These are phyloP conservation scores for Albula glossodonta DNA, from an alignment of 2,113 vertebrate species.

Conservation along the genomic window DNA sequence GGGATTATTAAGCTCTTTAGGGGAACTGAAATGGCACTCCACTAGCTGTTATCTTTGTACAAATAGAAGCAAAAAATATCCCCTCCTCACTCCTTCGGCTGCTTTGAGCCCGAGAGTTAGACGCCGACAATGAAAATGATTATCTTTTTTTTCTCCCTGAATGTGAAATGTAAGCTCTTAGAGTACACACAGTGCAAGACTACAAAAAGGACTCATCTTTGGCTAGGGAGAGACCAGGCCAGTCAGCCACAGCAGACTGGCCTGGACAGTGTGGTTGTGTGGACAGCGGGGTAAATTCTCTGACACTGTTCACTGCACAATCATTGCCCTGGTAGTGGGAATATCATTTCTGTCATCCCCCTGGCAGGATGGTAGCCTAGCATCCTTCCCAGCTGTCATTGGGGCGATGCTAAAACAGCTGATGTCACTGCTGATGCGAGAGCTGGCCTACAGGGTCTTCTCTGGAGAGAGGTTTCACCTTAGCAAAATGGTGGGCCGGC, in stretches of 20 bases:
- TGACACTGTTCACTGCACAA: no score
- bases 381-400: no score
- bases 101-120: constrained; percentile 26
- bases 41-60: constrained; percentile 30
- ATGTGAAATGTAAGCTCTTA: constrained; percentile 35
- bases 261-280: background rate
- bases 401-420: no score
- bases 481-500: constrained; percentile 23
- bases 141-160: background rate
- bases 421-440: no score
- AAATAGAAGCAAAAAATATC: constrained; percentile 20
- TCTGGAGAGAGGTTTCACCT: constrained; percentile 22
- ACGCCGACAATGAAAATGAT: constrained; percentile 33
- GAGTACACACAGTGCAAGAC: background rate
- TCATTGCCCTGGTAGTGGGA: no score
- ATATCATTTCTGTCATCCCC: no score
- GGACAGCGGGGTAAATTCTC: no score
- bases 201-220: background rate
- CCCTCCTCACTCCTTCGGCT: constrained; percentile 26
- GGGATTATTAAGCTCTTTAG: constrained; percentile 35
- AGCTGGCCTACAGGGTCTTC: background rate
- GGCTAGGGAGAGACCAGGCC: background rate
- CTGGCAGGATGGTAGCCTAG: no score
- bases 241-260: background rate
- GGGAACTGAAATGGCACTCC: constrained; percentile 35